Evolutionary conservation across 2,113 vertebrate species (phyloP).

Genomic region (Myrmecophaga tridactyla): DNA sequence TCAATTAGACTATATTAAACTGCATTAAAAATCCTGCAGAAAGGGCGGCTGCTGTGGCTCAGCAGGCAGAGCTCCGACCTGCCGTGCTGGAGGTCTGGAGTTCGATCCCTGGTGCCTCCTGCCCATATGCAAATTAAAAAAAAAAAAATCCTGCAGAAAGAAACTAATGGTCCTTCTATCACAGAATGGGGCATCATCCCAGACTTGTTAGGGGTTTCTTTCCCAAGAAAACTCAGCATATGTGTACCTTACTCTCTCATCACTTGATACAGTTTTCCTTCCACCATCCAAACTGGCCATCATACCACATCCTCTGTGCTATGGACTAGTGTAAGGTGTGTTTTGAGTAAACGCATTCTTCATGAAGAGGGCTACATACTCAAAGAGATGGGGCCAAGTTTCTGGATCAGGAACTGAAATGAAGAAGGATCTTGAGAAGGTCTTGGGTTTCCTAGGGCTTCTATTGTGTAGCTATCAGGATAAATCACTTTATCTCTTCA

Average conservation of each 20-base stretch:
- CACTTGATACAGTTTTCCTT: accelerated
- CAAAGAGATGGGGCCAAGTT: not conserved
- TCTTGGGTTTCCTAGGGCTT: not conserved
- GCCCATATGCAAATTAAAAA: no score
- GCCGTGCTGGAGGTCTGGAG: no score
- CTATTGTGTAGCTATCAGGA: accelerated
- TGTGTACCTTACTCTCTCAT: not conserved
- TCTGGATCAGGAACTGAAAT: not conserved
- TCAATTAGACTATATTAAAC: no score
- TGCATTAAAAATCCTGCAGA: not conserved
- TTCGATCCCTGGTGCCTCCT: no score
- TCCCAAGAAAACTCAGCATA: accelerated
- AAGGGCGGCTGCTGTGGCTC: no score
- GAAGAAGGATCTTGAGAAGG: not conserved
- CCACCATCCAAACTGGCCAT: accelerated
- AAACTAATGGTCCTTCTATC: not conserved
- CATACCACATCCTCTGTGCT: accelerated
- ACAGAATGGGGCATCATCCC: not conserved
- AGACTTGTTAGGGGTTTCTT: not conserved
- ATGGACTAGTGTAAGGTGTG: accelerated
- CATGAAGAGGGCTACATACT: not conserved
- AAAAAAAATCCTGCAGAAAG: no score
- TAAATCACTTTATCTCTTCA: not conserved
- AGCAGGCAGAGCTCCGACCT: no score
- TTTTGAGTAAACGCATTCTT: accelerated